phyloP scores from a whole-genome alignment of 2,113 vertebrate species.

The Indicator maculatus region DNA sequence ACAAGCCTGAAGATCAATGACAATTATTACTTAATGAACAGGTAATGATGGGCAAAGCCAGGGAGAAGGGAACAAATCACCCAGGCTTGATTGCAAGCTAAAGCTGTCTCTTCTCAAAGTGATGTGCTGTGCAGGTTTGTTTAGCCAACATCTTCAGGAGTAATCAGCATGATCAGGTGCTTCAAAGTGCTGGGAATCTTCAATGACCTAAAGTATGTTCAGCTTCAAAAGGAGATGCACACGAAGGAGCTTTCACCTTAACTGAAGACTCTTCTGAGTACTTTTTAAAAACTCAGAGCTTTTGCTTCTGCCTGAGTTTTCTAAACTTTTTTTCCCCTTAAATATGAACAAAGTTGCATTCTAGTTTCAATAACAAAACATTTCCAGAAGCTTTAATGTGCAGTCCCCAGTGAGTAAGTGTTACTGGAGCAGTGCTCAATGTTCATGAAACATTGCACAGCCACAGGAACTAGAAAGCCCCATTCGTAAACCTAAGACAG shows the following conservation, averaged over 20 bases:
- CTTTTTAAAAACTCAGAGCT: background rate
- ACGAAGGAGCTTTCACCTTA: background rate
- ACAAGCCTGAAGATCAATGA: slow-evolving; percentile 79
- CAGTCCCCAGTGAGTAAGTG: background rate
- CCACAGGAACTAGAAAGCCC: background rate
- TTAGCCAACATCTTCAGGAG: slow-evolving; percentile 29
- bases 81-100: slow-evolving; percentile 48
- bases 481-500: background rate
- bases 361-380: background rate
- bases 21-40: slow-evolving; percentile 86
- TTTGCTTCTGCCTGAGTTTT: background rate
- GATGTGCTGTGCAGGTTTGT: background rate
- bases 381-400: background rate
- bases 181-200: background rate
- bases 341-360: background rate
- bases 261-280: background rate
- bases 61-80: slow-evolving; percentile 75
- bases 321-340: background rate
- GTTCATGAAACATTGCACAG: background rate
- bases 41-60: slow-evolving; percentile 69
- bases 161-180: slow-evolving; percentile 11
- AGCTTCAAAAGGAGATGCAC: background rate
- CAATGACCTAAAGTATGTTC: background rate
- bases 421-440: background rate
- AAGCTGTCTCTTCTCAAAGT: slow-evolving; percentile 10